Evolutionary conservation across 2,888 invertebrate species (phyloP), one percentile per base, ranked within the genome.

Genomic region (Sclerodermus sp.): DNA sequence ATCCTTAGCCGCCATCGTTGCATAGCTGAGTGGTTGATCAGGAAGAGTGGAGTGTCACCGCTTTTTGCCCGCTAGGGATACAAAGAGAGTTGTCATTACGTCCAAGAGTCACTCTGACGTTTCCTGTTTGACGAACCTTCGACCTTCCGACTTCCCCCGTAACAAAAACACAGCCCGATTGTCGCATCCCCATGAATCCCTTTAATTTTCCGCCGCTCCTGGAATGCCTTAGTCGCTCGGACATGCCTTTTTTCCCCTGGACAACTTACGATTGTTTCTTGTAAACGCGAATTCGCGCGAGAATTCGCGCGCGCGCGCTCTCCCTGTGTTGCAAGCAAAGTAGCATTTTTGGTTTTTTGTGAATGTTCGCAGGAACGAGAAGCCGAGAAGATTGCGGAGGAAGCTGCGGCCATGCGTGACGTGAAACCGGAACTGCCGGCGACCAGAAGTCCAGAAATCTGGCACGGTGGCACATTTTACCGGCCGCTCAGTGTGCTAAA

Each of bases 21-120:
- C 72, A 73, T 73, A 73, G 60, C 66, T 67, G 62, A 73, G 72
- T 69, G 63, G 64, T 66, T 63, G 69, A 70, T 73, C 71, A 68
- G 50, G 61, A 67, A 64, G 64, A 73, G 69, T 71, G 68, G 68
- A 61, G 58, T 62, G 66, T 65, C 64, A 67, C 63, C n/a, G n/a
- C n/a, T n/a, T n/a, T n/a, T n/a, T n/a, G n/a, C 57, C 51, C 32
- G 41, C 37, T 45, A 16, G 16, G 6, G 8, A 30, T 10, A 10
- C 30, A 30, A 30, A 14, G 40, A 42, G 34, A 30, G n/a, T 50
- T 49, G 53, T 54, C 50, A 49, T 51, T 61, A 53, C 34, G 38
- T 46, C 34, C 9, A 45, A 40, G 46, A 43, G 43, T 43, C 47
- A 34, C 45, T 6, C 16, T 18, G 43, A 38, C 45, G 37, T 40